Evolutionary conservation across 2,888 invertebrate species (phyloP), one percentile per base, ranked within the genome.

Genomic region (Podotricha telesiphe): DNA sequence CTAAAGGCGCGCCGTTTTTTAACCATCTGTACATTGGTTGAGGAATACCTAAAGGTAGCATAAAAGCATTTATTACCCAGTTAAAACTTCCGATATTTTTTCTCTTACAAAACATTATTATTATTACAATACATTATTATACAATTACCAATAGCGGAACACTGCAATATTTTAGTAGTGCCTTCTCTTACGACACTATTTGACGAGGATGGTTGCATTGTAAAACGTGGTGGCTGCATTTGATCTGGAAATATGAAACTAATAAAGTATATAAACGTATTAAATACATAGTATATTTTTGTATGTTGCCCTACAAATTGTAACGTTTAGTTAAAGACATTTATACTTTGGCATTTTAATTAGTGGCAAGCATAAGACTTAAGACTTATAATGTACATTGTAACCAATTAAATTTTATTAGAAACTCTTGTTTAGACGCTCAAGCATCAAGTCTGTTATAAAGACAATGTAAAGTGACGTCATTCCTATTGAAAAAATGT

Each of bases 1-100:
- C 95, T 74, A 98, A 94, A 65, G 96, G 95, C 69, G 94, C 86
- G 51, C 97, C 97, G 87, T 99, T 96, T 91, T 97, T 98, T 74
- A 97, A 93, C 98, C 98, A 99, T 83, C 96, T 95, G 91, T 98
- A 98, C 88, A 96, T 96, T 47, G 98, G 98, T 81, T 96, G 96
- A n/a, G 98, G 99, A 86, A 96, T 96, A 78, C 98, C 98, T 97
- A 93, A 19, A 55, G 37, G 55, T 11, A 34, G 13, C 1, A 55
- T 4, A 37, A 17, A 34, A 34, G 5, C n/a, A 17, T 28, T 53
- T 53, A 34, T 42, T 4, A 34, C 0, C 2, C 34, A 17, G 34
- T 17, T 19, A 11, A 55, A 37, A 1, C 17, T 55, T 7, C 34
- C 0, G n/a, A 6, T 6, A 4, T 37, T 4, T 19, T 17, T 17